Evolutionary conservation across 2,797 vertebrate genomes (phyloP).

Genomic region (Intellagama lesueurii): DNA sequence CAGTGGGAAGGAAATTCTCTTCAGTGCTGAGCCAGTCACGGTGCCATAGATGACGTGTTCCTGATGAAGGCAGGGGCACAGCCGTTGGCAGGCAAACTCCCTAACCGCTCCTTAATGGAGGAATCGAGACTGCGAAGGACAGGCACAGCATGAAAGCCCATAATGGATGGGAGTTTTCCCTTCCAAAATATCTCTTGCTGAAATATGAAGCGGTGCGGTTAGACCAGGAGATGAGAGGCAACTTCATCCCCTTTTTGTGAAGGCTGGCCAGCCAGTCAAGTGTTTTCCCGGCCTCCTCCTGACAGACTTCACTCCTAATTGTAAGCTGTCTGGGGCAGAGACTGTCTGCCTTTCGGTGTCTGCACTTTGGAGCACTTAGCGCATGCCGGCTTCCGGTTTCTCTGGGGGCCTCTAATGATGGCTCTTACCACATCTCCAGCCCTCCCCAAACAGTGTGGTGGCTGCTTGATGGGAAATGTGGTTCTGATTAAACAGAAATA

Average conservation of each 20-base stretch:
- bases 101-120: constrained; percentile 19
- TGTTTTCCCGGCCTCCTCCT: neutral
- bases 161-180: neutral
- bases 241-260: neutral
- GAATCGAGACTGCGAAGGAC: neutral
- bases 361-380: constrained; percentile 26
- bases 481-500: neutral
- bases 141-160: neutral
- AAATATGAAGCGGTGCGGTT: neutral
- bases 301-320: neutral
- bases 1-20: neutral
- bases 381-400: neutral
- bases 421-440: neutral
- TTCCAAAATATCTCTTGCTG: neutral
- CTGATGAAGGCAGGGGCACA: neutral
- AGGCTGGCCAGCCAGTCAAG: neutral
- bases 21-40: neutral
- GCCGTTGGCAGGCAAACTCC: constrained; percentile 2
- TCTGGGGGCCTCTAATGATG: neutral
- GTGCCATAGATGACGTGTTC: neutral
- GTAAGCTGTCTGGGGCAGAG: constrained; percentile 24
- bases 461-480: neutral
- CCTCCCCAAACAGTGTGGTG: neutral
- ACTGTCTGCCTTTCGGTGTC: neutral
- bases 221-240: neutral